These are phyloP conservation scores for Caenorhabditis inopinata DNA, from an alignment of 1,140 invertebrate species.

Conservation along the genomic window DNA sequence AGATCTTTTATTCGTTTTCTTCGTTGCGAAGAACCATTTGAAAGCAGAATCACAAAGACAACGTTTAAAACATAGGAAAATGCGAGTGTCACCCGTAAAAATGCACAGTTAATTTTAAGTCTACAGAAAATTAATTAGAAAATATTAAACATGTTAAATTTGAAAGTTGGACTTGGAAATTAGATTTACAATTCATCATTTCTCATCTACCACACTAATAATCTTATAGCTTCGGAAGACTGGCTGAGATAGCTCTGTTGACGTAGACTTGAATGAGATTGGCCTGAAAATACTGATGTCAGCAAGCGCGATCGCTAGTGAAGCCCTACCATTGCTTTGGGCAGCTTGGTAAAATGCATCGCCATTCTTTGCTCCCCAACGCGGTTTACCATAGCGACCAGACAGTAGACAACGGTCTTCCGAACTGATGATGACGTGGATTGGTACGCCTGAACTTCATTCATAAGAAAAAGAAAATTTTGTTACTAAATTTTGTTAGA, in stretches of 20 bases:
- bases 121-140: too few relatives aligned
- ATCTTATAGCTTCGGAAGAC: neutral
- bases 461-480: too few relatives aligned
- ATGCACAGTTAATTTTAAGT: too few relatives aligned
- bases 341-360: conserved; percentile 12
- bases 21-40: too few relatives aligned
- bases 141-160: too few relatives aligned
- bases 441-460: conserved; percentile 23
- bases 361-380: conserved; percentile 13
- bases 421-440: conserved; percentile 8
- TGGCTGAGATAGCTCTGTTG: conserved; percentile 8
- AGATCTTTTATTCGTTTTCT: neutral
- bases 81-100: too few relatives aligned
- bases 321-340: conserved; percentile 17
- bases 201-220: too few relatives aligned
- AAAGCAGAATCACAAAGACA: neutral
- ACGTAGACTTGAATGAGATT: conserved; percentile 22
- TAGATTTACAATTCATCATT: too few relatives aligned
- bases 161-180: too few relatives aligned
- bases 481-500: too few relatives aligned
- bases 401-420: conserved; percentile 27
- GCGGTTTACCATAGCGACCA: conserved; percentile 12
- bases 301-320: neutral
- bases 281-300: neutral
- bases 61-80: neutral